Conservation (phyloP, 2,797 vertebrate species). For the Micrastur ruficollis region DNA sequence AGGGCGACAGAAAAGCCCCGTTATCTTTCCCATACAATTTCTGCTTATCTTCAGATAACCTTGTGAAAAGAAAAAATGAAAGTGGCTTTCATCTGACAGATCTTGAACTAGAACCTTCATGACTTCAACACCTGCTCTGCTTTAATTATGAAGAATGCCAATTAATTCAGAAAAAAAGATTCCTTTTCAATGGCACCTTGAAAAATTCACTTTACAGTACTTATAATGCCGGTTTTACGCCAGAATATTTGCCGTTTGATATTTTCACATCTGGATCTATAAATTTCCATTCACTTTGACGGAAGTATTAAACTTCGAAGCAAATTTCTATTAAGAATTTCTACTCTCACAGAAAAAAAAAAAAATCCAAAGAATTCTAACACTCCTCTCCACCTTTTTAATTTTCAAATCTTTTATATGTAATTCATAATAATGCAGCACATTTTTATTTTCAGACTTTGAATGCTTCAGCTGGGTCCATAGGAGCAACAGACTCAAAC, state of each 20-base stretch:
- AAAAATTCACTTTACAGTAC: neutral
- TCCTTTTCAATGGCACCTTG: neutral
- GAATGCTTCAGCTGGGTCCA: neutral
- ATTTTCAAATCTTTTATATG: neutral
- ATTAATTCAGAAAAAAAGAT: neutral
- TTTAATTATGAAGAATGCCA: neutral
- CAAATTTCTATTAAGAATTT: neutral
- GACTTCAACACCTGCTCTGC: neutral
- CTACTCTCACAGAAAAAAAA: neutral
- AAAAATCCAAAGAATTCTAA: neutral
- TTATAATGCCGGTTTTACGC: neutral
- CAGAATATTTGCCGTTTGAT: neutral
- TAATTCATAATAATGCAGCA: neutral
- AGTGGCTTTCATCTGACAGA: neutral
- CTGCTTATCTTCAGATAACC: neutral
- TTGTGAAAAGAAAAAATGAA: neutral
- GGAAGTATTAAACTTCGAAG: neutral
- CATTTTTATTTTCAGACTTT: neutral
- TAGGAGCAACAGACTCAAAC: neutral
- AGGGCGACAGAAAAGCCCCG: neutral
- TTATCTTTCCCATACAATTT: neutral
- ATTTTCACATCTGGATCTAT: neutral
- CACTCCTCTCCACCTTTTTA: neutral
- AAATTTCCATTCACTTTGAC: neutral
- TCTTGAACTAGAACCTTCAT: neutral